phyloP scores from a whole-genome alignment of 2,113 vertebrate species.

The Pristiophorus japonicus region DNA sequence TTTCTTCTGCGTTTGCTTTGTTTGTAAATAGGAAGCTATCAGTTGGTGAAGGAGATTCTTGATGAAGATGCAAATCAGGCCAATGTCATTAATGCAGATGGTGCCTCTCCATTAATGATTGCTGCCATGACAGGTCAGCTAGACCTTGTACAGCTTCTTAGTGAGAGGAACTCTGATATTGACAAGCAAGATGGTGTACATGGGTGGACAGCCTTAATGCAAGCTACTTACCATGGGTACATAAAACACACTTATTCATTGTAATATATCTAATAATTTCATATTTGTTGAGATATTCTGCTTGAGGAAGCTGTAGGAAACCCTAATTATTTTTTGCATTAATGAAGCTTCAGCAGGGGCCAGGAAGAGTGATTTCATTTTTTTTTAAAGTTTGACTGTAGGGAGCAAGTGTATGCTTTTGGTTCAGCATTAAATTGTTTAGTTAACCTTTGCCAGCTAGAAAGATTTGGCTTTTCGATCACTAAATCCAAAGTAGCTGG shows the following conservation, averaged over 20 bases:
- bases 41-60: constrained; percentile 83
- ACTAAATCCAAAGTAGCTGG: neutral
- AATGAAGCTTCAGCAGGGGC: neutral
- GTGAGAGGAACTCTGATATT: constrained; percentile 77
- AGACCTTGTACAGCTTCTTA: constrained; percentile 82
- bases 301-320: neutral
- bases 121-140: constrained; percentile 86
- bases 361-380: neutral
- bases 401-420: neutral
- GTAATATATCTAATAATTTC: neutral
- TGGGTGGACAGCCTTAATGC: constrained; percentile 95
- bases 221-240: constrained; percentile 94
- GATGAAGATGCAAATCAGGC: constrained; percentile 83
- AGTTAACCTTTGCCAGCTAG: neutral
- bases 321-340: neutral
- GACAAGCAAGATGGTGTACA: constrained; percentile 86
- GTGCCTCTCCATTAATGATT: constrained; percentile 90
- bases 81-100: constrained; percentile 81
- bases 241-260: constrained; percentile 28
- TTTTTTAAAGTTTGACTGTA: neutral
- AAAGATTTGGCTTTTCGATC: neutral
- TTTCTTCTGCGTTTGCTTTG: neutral
- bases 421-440: neutral
- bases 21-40: constrained; percentile 69
- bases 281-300: neutral